Base-by-base conservation (phyloP, 1,140 invertebrate genomes). In the Potamilus streckersoni region DNA sequence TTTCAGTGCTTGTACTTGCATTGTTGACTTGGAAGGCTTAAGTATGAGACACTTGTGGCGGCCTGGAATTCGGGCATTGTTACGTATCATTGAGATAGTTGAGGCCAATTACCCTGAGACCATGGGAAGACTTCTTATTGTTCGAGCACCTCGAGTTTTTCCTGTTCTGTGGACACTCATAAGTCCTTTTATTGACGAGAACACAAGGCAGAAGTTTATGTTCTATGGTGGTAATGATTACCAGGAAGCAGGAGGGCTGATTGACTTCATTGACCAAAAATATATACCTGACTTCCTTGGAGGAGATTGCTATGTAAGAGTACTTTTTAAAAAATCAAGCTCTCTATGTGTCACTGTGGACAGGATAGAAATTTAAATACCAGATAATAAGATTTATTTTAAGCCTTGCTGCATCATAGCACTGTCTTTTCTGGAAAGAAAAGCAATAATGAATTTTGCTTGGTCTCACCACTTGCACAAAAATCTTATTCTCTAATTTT, bases 111-210 rank as follows among this genome's bases (percentile, higher is more conserved):
- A 98, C 91, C 97, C 97, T 15, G 97, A 98, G 91, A 98, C 96
- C 14, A 95, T 98, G 94, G 96, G 95, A 19, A 74, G 83, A 19
- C 78, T 89, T 16, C 80, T 88, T 14, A 87, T 89, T 73, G 88
- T 89, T 20, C 75, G 88, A 31, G 88, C 88, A 56, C 88, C 88
- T 11, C 92, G 96, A 79, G 96, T 98, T 64, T 98, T 98, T 87
- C 97, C 97, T 1, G 96, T 98, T 75, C 91, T 98, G n/a, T 98
- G 97, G 97, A 98, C 97, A 0, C 92, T 98, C 65, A 95, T 98
- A 70, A 96, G 95, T 85, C 96, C 96, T n/a, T 98, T 98, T 88
- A 98, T 98, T 84, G 96, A 98, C 91, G 97, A 98, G 88, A 96
- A 96, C 83, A 98, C 97, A 1, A 93, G 97, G 77, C 94, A 94